Base-by-base conservation (phyloP, 35 echinoderm and acorn worm genomes). In the Apostichopus japonicus region DNA sequence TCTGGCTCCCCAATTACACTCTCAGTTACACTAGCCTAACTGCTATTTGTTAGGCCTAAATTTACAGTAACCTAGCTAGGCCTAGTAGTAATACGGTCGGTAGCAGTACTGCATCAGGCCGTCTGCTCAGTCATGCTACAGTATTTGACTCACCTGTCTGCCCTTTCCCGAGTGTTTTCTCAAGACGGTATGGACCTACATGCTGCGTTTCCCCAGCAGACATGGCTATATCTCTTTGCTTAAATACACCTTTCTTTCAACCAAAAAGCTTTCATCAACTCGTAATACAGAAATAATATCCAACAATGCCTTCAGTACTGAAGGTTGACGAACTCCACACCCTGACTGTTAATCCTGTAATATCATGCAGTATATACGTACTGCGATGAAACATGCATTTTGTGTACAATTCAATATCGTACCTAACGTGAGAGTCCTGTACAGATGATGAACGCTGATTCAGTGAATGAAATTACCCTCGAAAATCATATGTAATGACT, bases 101-200 rank as follows among this genome's bases (percentile, higher is more conserved):
- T 44, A 44, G 33, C 33, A 44, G 2, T 44, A 44, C 33, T 44
- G 33, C 33, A 44, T 44, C 33, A 44, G 33, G 33, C 33, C 33
- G 33, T 44, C 33, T 44, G 33, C 33, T 44, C 33, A 4, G 33
- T 44, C 33, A 44, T 44, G 33, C 33, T 44, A 44, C 33, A 44
- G 33, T 61, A 61, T 61, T 61, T 61, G 71, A 21, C 71, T 87
- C 79, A 98, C 97, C 97, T 33, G 97, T 98, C 88, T 98, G 97
- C 19, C 97, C 97, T 90, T 98, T 98, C 65, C 97, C 97, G 9
- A 98, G 97, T 19, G 97, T 98, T 95, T 98, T 98, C 91, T 98
- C 97, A 70, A 96, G 91, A 56, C 93, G 95, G 91, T 98, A 98
- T 63, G 97, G 97, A 65, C 97, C 97, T 24, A 98, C 97, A 91